These are phyloP conservation scores for Xestia sexstrigata DNA, from an alignment of 2,888 invertebrate species.

Conservation along the genomic window DNA sequence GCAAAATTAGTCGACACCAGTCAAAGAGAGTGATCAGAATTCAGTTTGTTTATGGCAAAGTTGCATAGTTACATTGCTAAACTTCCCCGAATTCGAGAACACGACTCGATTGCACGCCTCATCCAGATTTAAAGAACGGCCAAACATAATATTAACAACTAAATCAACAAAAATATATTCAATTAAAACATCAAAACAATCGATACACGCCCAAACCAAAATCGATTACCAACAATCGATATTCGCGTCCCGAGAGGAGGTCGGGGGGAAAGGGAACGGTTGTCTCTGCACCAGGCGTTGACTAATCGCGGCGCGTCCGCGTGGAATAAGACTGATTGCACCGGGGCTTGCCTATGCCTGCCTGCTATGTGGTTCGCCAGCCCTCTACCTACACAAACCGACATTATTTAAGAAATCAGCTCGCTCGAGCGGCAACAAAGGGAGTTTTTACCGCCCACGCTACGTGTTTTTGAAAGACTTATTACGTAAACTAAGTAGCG, in stretches of 20 bases:
- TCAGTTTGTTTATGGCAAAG: not conserved
- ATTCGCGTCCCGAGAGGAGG: slow-evolving; percentile 80
- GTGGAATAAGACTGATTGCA: slow-evolving; percentile 90
- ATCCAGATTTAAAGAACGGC: slow-evolving; percentile 8
- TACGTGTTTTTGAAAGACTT: slow-evolving; percentile 82
- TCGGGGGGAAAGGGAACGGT: slow-evolving; percentile 80
- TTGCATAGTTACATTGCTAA: not conserved
- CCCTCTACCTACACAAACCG: slow-evolving; percentile 88
- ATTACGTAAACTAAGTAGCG: slow-evolving; percentile 74
- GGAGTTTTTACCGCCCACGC: slow-evolving; percentile 87
- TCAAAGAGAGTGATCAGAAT: not conserved
- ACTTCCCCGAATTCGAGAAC: not conserved
- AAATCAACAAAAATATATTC: slow-evolving; percentile 63
- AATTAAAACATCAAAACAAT: slow-evolving; percentile 74
- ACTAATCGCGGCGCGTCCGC: slow-evolving; percentile 90
- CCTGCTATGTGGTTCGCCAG: slow-evolving; percentile 83
- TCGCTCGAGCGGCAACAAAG: slow-evolving; percentile 88
- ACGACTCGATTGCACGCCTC: not conserved
- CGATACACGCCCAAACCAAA: slow-evolving; percentile 82
- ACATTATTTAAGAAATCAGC: slow-evolving; percentile 90
- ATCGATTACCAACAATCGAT: slow-evolving; percentile 89
- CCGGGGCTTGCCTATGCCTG: slow-evolving; percentile 87
- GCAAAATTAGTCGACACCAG: not conserved
- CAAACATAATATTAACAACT: slow-evolving; percentile 1
- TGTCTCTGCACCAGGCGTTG: slow-evolving; percentile 90